These are phyloP conservation scores for Betta splendens DNA, from an alignment of 2,797 vertebrate genomes.

Conservation along the genomic window DNA sequence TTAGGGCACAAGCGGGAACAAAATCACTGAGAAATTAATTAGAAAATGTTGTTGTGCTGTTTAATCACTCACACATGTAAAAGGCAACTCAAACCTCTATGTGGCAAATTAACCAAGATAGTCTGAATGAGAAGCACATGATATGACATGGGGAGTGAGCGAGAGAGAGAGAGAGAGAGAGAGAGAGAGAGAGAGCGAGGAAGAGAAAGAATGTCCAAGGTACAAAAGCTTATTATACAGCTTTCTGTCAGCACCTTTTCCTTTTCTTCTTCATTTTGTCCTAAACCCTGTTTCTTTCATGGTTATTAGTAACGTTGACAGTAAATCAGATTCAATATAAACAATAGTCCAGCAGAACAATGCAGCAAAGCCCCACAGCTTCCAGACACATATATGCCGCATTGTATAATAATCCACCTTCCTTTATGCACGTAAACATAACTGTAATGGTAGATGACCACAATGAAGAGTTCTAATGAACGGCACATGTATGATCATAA, in stretches of 20 bases:
- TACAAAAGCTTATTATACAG: conserved; percentile 69
- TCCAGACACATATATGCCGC: neutral
- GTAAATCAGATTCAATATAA: conserved; percentile 72
- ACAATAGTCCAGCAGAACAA: conserved; percentile 36
- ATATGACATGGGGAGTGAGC: neutral
- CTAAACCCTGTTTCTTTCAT: conserved; percentile 57
- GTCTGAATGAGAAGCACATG: conserved; percentile 21
- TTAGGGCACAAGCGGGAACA: no score
- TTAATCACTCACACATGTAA: neutral
- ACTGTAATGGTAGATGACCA: neutral
- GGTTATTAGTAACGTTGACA: conserved; percentile 75
- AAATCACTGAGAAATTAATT: no score
- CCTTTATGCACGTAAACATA: no score
- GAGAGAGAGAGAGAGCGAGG: neutral
- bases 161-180: neutral
- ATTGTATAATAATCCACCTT: neutral
- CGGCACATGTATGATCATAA: no score
- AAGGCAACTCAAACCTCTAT: conserved; percentile 15
- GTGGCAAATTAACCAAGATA: conserved; percentile 30
- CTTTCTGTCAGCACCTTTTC: conserved; percentile 67
- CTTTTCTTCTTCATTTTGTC: conserved; percentile 52
- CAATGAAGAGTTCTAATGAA: neutral
- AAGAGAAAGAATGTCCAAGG: conserved; percentile 17
- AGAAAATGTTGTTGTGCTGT: neutral
- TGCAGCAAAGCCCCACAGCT: conserved; percentile 33